These are phyloP conservation scores for Emydura subglobosa DNA, from an alignment of 2,113 vertebrate genomes.

Conservation along the genomic window DNA sequence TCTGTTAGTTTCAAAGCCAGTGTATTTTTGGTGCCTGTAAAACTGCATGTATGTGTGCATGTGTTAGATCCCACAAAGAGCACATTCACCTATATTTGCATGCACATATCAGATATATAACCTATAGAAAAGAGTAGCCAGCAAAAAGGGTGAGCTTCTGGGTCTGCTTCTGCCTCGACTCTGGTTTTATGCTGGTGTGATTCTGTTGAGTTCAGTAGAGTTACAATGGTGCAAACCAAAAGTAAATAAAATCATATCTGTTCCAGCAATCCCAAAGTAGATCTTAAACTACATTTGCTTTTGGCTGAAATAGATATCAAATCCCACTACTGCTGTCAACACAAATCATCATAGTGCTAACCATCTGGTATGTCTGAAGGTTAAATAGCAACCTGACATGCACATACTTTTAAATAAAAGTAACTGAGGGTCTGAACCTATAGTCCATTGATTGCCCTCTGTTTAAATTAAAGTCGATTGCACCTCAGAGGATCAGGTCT, in stretches of 20 bases:
- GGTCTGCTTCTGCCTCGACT: constrained; percentile 2
- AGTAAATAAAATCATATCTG: neutral
- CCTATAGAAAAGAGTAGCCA: neutral
- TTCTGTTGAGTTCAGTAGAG: neutral
- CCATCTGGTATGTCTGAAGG: neutral
- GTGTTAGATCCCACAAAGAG: neutral
- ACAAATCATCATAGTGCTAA: neutral
- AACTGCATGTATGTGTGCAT: neutral
- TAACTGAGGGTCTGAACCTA: neutral
- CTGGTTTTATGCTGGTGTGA: neutral
- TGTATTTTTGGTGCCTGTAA: neutral
- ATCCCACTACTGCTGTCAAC: neutral
- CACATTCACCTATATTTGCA: neutral
- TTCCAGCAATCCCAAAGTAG: neutral
- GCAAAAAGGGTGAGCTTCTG: neutral
- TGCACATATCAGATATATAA: neutral
- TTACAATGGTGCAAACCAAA: constrained; percentile 35
- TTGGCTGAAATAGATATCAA: neutral
- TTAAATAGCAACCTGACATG: neutral
- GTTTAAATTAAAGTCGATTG: neutral
- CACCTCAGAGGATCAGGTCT: neutral
- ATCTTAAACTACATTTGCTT: neutral
- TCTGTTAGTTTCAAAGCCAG: neutral
- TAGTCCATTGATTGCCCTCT: neutral
- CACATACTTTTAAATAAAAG: neutral